Evolutionary conservation across 2,797 vertebrate species (phyloP), one percentile per base, ranked within the genome.

Genomic region (Allobates femoralis): DNA sequence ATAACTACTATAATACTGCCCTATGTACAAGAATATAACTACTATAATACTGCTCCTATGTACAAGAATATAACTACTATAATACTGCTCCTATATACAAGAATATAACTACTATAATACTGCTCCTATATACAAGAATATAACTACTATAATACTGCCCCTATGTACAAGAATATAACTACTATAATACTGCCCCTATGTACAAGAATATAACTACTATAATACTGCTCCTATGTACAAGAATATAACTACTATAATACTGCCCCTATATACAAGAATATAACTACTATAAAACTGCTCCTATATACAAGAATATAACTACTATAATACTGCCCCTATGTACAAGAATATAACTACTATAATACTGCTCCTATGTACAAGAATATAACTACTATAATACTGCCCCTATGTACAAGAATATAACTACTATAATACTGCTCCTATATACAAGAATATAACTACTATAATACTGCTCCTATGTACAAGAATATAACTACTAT

Each of bases 1-100:
- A 67, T 67, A 67, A 67, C 64, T 67, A 67, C 64, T 67, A 67
- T 19, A 67, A 67, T 64, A 64, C 62, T 64, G 26, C 26, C 62
- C 62, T 64, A 64, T 64, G 28, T 64, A 64, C 62, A 64, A 18
- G 26, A 64, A 64, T 64, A 64, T 64, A 64, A 64, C 62, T 30
- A 64, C 62, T 64, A 64, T 64, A 30, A 64, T 64, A 64, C 62
- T 64, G 26, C 62, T 5, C 60, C 60, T 62, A 62, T 62, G 26
- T 62, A 62, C 60, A 62, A 28, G 60, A 28, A 62, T 60, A 60
- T 60, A 60, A 62, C 58, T 62, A 62, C 58, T 46, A 46, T n/a
- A n/a, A n/a, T n/a, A n/a, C n/a, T n/a, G n/a, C n/a, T n/a, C n/a
- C n/a, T n/a, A n/a, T n/a, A n/a, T n/a, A n/a, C n/a, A n/a, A n/a